Base-by-base conservation (phyloP, 2,888 invertebrate species). In the Chrysodeixis includens region DNA sequence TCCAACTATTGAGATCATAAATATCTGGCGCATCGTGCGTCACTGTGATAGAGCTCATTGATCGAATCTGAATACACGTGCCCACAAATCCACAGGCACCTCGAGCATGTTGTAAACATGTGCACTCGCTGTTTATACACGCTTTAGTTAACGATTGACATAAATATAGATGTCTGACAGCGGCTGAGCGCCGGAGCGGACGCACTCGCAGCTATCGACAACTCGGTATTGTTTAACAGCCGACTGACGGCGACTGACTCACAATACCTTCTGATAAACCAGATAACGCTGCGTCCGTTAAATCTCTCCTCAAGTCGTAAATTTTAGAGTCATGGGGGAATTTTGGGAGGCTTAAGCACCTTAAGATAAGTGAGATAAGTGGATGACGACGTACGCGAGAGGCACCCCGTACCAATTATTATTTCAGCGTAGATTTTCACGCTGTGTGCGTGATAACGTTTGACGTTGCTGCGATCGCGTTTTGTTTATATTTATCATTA, bases 351-450 rank as follows among this genome's bases (percentile, higher is more conserved):
- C 93, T 94, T 94, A 94, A 92, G 82, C 89, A 92, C 90, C 91
- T 92, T 91, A 87, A 93, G 94, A 95, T 95, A 94, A 94, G 88
- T 90, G 90, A 92, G 94, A 94, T 95, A 95, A 94, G 89, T 90
- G 84, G 82, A 77, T 86, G 83, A 83, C 82, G 83, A 77, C 75
- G 83, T 79, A 62, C 54, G 79, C 84, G 83, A 87, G 89, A 90
- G 87, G 86, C 91, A 83, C 88, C 86, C 84, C 82, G 82, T 84
- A 82, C 86, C 88, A 87, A 88, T 89, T 84, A 86, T 88, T 84
- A 74, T 51, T 68, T 30, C 53, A 66, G 35, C 16, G 62, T 58
- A 75, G 44, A 60, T 74, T 69, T 62, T 46, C 55, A 67, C 40
- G 52, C n/a, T 57, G 56, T 62, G 69, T 62, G 59, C 55, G 55